phyloP scores from a whole-genome alignment of 2,888 invertebrate species.

The Papilio gigon region DNA sequence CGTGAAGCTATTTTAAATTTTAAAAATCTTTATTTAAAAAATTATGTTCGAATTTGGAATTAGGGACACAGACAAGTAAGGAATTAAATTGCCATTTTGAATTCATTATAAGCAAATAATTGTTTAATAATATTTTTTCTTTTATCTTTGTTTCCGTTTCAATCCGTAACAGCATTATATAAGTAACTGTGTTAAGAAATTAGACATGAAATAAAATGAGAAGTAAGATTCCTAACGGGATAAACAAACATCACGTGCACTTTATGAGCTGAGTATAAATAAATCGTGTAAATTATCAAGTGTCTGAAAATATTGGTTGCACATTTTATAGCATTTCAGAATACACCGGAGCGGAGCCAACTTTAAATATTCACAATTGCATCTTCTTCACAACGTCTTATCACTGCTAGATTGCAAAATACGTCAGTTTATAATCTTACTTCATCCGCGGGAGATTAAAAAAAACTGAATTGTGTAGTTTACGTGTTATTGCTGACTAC shows the following conservation, averaged over 20 bases:
- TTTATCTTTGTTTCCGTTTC: not conserved
- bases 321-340: constrained; percentile 3
- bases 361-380: not conserved
- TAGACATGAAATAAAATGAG: not conserved
- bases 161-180: not conserved
- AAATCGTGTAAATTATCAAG: constrained; percentile 14
- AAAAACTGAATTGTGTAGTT: not conserved
- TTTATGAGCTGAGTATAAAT: constrained; percentile 4
- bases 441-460: not conserved
- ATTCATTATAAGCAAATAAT: too few species aligned
- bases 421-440: not conserved
- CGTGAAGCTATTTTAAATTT: too few species aligned
- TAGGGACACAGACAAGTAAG: too few species aligned
- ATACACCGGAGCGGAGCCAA: constrained; percentile 8
- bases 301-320: constrained; percentile 2
- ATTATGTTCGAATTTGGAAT: too few species aligned
- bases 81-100: too few species aligned
- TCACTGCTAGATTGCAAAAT: not conserved
- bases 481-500: not conserved
- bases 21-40: too few species aligned
- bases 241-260: constrained; percentile 3
- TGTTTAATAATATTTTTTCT: too few species aligned
- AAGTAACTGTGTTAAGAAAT: not conserved
- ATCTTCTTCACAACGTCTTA: not conserved
- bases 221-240: not conserved